Percentiles rank a stretch among this genome's conserved stretches.
phyloP scores from a whole-genome alignment of 2,113 vertebrate species.

The Alosa alosa region DNA sequence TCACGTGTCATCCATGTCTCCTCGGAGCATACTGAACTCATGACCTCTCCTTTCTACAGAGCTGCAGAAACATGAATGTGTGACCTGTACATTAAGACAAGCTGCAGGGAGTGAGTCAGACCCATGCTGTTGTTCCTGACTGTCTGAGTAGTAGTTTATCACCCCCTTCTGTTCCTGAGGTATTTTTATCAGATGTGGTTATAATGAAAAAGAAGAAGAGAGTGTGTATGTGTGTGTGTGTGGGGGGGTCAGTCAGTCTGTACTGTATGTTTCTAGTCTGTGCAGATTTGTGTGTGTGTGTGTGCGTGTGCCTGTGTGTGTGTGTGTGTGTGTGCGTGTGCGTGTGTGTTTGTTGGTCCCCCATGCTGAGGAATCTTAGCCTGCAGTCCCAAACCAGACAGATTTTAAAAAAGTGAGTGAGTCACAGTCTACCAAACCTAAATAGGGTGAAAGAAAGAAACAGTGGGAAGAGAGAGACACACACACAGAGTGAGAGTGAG shows the following conservation, averaged over 20 bases:
- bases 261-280: slow-evolving; percentile 18
- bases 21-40: background rate
- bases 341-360: slow-evolving; percentile 22
- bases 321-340: background rate
- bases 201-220: background rate
- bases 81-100: background rate
- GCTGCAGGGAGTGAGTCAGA: background rate
- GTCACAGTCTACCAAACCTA: slow-evolving; percentile 39
- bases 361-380: slow-evolving; percentile 45
- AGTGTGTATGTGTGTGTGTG: background rate
- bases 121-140: background rate
- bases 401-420: slow-evolving; percentile 45
- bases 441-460: slow-evolving; percentile 26
- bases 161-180: background rate
- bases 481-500: background rate
- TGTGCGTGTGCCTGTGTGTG: background rate
- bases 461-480: background rate
- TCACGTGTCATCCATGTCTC: background rate
- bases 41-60: background rate
- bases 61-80: background rate
- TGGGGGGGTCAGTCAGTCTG: background rate
- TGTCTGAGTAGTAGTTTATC: slow-evolving; percentile 9
- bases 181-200: slow-evolving; percentile 14
- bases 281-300: background rate
- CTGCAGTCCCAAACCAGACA: slow-evolving; percentile 38